These are phyloP conservation scores for Choreutis nemorana DNA, from an alignment of 2,888 invertebrate species.

Conservation along the genomic window DNA sequence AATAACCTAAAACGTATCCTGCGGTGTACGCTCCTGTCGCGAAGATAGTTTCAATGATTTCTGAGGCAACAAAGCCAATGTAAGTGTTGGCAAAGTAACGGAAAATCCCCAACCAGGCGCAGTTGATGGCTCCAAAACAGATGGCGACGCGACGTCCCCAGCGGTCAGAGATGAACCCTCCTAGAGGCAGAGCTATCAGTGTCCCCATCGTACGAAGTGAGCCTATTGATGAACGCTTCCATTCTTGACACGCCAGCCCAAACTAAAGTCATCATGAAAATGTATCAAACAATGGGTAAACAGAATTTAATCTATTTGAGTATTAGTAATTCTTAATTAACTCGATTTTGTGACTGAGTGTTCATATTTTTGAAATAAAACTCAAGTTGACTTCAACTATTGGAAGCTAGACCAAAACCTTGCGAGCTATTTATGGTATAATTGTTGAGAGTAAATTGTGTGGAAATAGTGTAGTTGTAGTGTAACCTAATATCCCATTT, in stretches of 20 bases:
- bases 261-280: slow-evolving; percentile 39
- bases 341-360: no score
- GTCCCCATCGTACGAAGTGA: slow-evolving; percentile 69
- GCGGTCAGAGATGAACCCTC: slow-evolving; percentile 70
- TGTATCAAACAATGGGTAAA: no score
- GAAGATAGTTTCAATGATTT: slow-evolving; percentile 67
- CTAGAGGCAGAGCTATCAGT: slow-evolving; percentile 65
- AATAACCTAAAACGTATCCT: slow-evolving; percentile 68
- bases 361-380: no score
- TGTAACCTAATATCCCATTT: no score
- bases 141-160: slow-evolving; percentile 61
- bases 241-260: slow-evolving; percentile 60
- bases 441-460: no score
- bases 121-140: slow-evolving; percentile 47
- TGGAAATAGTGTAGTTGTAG: no score
- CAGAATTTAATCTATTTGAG: no score
- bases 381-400: no score
- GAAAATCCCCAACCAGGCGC: slow-evolving; percentile 61
- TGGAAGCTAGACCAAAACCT: no score
- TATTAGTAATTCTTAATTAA: no score
- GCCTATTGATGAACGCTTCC: slow-evolving; percentile 71
- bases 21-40: no score
- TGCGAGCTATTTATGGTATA: background rate
- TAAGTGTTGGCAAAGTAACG: slow-evolving; percentile 59
- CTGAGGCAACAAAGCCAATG: slow-evolving; percentile 63